Evolutionary conservation across 2,888 invertebrate genomes (phyloP).

Genomic region (Caenorhabditis doughertyi): DNA sequence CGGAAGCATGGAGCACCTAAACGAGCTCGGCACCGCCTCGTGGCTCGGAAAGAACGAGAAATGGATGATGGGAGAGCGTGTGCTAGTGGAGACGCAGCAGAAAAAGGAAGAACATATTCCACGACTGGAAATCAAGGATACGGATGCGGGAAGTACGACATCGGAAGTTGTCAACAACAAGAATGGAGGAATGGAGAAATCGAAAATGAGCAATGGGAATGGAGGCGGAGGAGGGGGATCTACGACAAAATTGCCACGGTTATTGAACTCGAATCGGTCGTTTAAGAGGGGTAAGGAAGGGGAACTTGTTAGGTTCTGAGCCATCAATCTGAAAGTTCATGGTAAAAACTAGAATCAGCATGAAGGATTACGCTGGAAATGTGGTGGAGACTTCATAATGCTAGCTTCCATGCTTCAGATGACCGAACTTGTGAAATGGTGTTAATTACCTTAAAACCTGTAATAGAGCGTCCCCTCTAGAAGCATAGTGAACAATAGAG

Average conservation of each 20-base stretch:
- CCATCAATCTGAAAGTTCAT: too few relatives aligned
- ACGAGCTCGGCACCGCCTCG: conserved; percentile 53
- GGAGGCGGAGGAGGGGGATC: too few relatives aligned
- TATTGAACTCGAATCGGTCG: conserved; percentile 47
- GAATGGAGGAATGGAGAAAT: conserved; percentile 9
- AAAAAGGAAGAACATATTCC: conserved; percentile 22
- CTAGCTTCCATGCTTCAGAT: too few relatives aligned
- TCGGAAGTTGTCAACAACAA: conserved; percentile 6
- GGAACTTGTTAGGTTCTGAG: not conserved
- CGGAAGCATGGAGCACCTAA: conserved; percentile 69
- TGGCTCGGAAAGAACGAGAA: conserved; percentile 63
- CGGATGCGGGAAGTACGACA: conserved; percentile 30
- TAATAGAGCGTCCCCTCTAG: too few relatives aligned
- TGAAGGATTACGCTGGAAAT: too few relatives aligned
- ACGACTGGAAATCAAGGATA: conserved; percentile 29
- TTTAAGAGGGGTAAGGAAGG: conserved; percentile 16
- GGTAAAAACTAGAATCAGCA: too few relatives aligned
- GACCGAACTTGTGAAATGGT: too few relatives aligned
- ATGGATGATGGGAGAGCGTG: conserved; percentile 63
- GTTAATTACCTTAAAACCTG: too few relatives aligned
- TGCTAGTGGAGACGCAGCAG: conserved; percentile 35
- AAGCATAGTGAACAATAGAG: too few relatives aligned
- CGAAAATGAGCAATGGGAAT: conserved; percentile 16
- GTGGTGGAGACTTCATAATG: too few relatives aligned
- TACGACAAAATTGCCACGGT: conserved; percentile 43